Base-by-base conservation (phyloP, 1,140 invertebrate species). In the Trichonephila clavipes region DNA sequence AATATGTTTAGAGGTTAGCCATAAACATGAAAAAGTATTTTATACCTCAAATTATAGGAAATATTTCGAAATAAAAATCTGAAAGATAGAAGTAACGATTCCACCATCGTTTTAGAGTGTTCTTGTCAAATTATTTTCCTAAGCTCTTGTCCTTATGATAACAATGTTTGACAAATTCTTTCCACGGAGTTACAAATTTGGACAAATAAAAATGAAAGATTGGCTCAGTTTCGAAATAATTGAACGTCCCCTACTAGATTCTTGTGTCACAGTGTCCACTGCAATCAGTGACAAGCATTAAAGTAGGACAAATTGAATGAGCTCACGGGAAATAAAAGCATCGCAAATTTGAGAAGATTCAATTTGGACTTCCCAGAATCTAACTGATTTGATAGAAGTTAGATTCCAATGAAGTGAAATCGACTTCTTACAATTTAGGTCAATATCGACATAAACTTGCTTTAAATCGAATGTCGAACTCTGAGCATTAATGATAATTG, bases 301-400 rank as follows among this genome's bases (percentile, higher is more conserved):
- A 92, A 92, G 90, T 92, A 85, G 81, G 81, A 66, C 34, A 85
- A 85, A 92, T 66, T 92, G 90, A 92, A 92, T 90, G 72, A 90
- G 66, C 28, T 61, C 87, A 69, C 24, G 44, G 69, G 51, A 85
- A 85, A 21, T 85, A 85, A 92, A 92, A 92, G 77, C 81, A 85
- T 92, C 90, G 62, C 81, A 83, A 92, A 85, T 92, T 92, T 92
- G 90, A 83, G 81, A 51, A 83, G 59, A 92, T 92, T 92, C 81
- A 69, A 92, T 92, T 92, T 92, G 58, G 81, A 83, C 59, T 85
- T 81, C 61, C 82, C 59, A 18, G 72, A 18, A 34, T 34, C 62
- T 44, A 64, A 85, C 77, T 69, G 90, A 92, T 85, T 92, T 83
- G 90, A 92, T 66, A 66, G 61, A 85, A 85, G 69, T 90, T 90